A percentile compares a stretch with the other conserved stretches of the same genome.
These are phyloP conservation scores for Nothura maculosa DNA, from an alignment of 2,797 vertebrate species.

Conservation along the genomic window DNA sequence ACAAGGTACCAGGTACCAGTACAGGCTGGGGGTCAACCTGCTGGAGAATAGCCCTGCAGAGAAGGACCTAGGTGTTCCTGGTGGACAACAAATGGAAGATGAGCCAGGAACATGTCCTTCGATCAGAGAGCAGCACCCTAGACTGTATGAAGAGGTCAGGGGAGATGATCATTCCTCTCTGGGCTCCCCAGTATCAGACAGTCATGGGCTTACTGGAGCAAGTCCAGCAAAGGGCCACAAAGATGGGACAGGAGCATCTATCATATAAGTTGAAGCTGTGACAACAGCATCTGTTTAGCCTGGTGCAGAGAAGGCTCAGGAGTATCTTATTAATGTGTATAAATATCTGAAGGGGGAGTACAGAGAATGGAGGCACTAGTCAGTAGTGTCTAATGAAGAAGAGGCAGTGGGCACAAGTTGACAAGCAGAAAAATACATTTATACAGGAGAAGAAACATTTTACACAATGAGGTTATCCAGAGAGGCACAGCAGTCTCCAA, in stretches of 20 bases:
- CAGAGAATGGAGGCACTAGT: accelerated
- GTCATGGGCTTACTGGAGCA: neutral
- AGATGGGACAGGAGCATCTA: neutral
- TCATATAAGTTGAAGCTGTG: neutral
- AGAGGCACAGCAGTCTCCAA: neutral
- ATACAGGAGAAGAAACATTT: neutral
- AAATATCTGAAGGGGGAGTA: accelerated
- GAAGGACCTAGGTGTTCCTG: accelerated
- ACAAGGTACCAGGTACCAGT: accelerated
- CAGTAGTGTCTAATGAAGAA: neutral
- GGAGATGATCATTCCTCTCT: neutral
- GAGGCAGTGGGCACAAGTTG: neutral
- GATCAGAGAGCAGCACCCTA: accelerated
- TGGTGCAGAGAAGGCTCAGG: neutral
- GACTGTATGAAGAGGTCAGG: neutral
- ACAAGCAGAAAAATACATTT: neutral
- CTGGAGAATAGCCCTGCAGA: neutral
- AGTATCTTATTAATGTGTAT: neutral
- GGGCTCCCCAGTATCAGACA: neutral
- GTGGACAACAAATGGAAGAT: neutral
- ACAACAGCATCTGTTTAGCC: neutral
- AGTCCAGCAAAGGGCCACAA: neutral
- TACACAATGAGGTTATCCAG: neutral
- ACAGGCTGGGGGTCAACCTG: accelerated
- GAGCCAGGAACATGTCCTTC: neutral